A percentile compares a stretch with the other conserved stretches of the same genome.
phyloP scores from a whole-genome alignment of 1,140 invertebrate genomes.

The Glossosoma conforme region DNA sequence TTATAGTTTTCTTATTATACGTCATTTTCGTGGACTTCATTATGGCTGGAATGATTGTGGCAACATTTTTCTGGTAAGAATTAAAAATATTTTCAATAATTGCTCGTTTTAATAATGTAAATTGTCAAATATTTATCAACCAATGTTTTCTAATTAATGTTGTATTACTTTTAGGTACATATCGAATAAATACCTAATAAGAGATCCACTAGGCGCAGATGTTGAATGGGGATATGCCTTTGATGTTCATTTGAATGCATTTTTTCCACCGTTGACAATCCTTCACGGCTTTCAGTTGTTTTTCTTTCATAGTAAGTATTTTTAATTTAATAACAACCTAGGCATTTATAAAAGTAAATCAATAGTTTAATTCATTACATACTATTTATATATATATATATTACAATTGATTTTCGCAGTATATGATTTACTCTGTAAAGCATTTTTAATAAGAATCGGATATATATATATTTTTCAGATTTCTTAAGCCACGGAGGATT shows the following conservation, averaged over 20 bases:
- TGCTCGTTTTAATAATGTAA: constrained; percentile 2
- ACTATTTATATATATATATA: too few species aligned
- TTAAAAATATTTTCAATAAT: constrained; percentile 14
- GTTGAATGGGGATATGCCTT: constrained; percentile 99
- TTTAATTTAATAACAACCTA: constrained; percentile 13
- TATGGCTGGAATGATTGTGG: constrained; percentile 78
- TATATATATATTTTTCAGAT: constrained; percentile 51
- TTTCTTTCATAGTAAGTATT: constrained; percentile 75
- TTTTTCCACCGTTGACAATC: constrained; percentile 91
- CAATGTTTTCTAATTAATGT: constrained; percentile 6
- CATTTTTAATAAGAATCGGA: constrained; percentile 2
- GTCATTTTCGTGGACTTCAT: constrained; percentile 95
- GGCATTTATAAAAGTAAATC: too few species aligned
- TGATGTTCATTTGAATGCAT: constrained; percentile 98
- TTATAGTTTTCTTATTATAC: constrained; percentile 85
- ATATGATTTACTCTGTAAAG: constrained; percentile 11
- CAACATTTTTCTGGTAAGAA: constrained; percentile 83
- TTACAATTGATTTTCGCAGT: too few species aligned
- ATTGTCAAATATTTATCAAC: background rate
- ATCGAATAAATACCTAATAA: constrained; percentile 82
- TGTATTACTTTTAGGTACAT: constrained; percentile 64
- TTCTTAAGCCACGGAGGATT: constrained; percentile 71
- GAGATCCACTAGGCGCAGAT: constrained; percentile 63
- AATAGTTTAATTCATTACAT: too few species aligned
- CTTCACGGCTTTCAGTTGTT: constrained; percentile 90